phyloP scores from a whole-genome alignment of 2,113 vertebrate species.

The Phylloscopus trochiloides region DNA sequence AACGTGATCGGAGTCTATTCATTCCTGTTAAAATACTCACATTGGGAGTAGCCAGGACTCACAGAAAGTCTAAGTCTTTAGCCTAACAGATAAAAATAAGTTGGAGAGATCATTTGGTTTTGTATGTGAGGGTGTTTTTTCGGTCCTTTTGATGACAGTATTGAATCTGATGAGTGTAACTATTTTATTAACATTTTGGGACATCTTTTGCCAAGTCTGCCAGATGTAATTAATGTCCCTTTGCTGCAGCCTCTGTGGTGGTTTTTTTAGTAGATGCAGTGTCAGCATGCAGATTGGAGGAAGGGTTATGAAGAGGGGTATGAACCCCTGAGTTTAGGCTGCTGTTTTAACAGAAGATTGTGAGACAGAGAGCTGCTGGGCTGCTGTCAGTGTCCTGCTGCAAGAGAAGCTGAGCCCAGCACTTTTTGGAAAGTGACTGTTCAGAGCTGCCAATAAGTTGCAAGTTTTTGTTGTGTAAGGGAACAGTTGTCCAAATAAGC shows the following conservation, averaged over 20 bases:
- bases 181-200: background rate
- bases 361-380: background rate
- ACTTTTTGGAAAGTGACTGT: background rate
- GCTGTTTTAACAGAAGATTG: background rate
- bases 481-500: slow-evolving; percentile 23
- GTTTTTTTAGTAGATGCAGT: background rate
- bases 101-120: background rate
- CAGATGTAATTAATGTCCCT: background rate
- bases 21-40: background rate
- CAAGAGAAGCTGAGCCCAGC: slow-evolving; percentile 9
- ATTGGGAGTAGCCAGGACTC: background rate
- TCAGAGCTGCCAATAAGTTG: background rate
- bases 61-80: background rate
- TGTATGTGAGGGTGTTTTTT: background rate
- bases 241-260: background rate
- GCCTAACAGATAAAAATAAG: background rate
- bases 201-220: background rate
- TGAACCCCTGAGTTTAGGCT: background rate
- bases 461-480: slow-evolving; percentile 12
- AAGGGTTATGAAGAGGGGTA: background rate
- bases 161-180: background rate
- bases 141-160: background rate
- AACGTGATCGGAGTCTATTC: background rate
- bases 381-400: background rate
- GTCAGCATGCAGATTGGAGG: background rate